A percentile compares a stretch with the other conserved stretches of the same genome.
Evolutionary conservation across 2,113 vertebrate genomes (phyloP).

Genomic region (Lota lota): DNA sequence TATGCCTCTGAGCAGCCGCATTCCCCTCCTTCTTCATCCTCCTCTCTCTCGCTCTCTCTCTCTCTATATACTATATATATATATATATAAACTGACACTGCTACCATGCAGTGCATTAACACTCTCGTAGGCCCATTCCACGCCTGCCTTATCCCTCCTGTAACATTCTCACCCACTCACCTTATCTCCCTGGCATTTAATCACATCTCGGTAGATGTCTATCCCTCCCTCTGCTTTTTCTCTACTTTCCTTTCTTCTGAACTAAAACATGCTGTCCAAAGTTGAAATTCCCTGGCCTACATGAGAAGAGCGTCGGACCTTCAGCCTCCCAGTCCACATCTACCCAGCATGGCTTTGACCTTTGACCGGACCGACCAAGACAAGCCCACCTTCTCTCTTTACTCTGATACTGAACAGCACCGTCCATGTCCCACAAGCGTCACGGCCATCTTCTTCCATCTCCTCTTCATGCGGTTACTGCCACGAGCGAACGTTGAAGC

Average conservation of each 20-base stretch:
- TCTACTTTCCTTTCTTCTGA: conserved; percentile 17
- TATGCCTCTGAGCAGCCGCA: conserved; percentile 44
- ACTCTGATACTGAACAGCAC: no score
- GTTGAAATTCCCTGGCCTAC: no score
- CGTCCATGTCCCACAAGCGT: no score
- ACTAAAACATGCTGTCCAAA: no score
- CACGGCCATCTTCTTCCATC: no score
- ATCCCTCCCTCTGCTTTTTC: conserved; percentile 4
- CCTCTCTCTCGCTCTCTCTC: conserved; percentile 48
- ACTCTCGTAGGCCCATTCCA: conserved; percentile 31
- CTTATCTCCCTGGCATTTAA: conserved; percentile 29
- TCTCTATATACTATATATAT: neutral
- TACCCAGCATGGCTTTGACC: no score
- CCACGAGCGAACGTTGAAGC: no score
- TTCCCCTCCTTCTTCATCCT: conserved; percentile 45
- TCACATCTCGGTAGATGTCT: conserved; percentile 21
- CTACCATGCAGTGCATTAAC: conserved; percentile 68
- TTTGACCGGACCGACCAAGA: no score
- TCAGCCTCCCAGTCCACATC: no score
- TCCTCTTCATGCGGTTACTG: no score
- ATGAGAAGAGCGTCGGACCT: no score
- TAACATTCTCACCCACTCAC: conserved; percentile 53
- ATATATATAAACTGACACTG: conserved; percentile 68
- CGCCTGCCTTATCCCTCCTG: conserved; percentile 40
- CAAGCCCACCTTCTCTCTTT: no score